A percentile compares a stretch with the other conserved stretches of the same genome.
These are phyloP conservation scores for Mionectes olivaceus DNA, from an alignment of 2,797 vertebrate species.

Conservation along the genomic window DNA sequence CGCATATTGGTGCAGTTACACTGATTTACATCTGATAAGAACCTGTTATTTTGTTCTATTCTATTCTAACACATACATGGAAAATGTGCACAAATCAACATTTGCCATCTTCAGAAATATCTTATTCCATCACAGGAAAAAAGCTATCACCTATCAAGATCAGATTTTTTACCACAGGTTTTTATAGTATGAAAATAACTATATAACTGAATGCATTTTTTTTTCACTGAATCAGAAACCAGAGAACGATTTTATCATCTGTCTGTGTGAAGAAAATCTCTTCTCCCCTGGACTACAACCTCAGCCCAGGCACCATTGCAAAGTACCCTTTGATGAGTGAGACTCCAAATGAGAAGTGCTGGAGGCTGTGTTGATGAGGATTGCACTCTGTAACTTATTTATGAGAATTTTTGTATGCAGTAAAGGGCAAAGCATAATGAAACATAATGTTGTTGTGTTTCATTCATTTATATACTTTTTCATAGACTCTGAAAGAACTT, in stretches of 20 bases:
- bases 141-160: not conserved
- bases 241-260: not conserved
- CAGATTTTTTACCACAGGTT: not conserved
- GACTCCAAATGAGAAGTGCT: conserved; percentile 27
- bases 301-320: not conserved
- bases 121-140: not conserved
- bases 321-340: conserved; percentile 35
- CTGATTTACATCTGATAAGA: conserved; percentile 18
- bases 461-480: conserved; percentile 33
- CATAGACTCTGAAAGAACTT: conserved; percentile 2
- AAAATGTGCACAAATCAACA: conserved; percentile 1
- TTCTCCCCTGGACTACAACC: conserved; percentile 1
- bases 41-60: not conserved
- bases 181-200: conserved; percentile 19
- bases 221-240: not conserved
- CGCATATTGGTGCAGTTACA: not conserved
- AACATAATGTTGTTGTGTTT: not conserved
- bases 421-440: conserved; percentile 58
- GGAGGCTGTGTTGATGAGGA: conserved; percentile 33
- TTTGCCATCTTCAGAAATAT: not conserved
- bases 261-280: not conserved
- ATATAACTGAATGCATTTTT: not conserved
- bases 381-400: conserved; percentile 55
- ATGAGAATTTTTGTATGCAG: conserved; percentile 1
- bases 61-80: not conserved